These are phyloP conservation scores for Hymenopus coronatus DNA, from an alignment of 2,888 invertebrate genomes.

Conservation along the genomic window DNA sequence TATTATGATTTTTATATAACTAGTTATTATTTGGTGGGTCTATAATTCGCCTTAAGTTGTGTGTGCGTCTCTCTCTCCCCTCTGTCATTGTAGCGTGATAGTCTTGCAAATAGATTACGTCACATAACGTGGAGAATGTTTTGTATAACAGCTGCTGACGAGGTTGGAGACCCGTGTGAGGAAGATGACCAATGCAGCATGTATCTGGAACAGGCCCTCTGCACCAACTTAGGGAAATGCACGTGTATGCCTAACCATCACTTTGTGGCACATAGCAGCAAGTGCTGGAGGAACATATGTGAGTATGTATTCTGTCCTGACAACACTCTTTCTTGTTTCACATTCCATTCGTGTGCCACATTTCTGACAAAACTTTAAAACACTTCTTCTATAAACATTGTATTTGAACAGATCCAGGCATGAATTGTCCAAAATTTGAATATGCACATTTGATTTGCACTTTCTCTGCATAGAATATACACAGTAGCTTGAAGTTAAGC, in stretches of 20 bases:
- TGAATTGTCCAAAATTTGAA: too few species aligned
- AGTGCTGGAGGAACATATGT: constrained; percentile 20
- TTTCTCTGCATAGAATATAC: too few species aligned
- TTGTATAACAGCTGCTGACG: constrained; percentile 36
- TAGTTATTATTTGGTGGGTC: too few species aligned
- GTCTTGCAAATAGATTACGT: too few species aligned
- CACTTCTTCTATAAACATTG: too few species aligned
- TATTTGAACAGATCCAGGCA: too few species aligned
- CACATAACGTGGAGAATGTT: neutral
- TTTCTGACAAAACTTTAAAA: neutral
- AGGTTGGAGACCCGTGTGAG: constrained; percentile 42
- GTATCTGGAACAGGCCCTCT: constrained; percentile 40
- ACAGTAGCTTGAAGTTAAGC: too few species aligned
- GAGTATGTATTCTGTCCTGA: neutral
- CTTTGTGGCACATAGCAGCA: neutral
- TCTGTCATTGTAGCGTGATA: too few species aligned
- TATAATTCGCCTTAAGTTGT: too few species aligned
- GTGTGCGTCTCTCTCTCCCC: too few species aligned
- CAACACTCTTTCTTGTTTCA: neutral
- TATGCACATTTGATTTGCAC: too few species aligned
- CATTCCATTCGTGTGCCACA: neutral
- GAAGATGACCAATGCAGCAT: constrained; percentile 43
- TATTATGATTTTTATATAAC: too few species aligned
- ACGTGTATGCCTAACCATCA: constrained; percentile 40
- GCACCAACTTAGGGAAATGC: constrained; percentile 38